phyloP scores from a whole-genome alignment of 2,113 vertebrate genomes.

The Anser brachyrhynchus region DNA sequence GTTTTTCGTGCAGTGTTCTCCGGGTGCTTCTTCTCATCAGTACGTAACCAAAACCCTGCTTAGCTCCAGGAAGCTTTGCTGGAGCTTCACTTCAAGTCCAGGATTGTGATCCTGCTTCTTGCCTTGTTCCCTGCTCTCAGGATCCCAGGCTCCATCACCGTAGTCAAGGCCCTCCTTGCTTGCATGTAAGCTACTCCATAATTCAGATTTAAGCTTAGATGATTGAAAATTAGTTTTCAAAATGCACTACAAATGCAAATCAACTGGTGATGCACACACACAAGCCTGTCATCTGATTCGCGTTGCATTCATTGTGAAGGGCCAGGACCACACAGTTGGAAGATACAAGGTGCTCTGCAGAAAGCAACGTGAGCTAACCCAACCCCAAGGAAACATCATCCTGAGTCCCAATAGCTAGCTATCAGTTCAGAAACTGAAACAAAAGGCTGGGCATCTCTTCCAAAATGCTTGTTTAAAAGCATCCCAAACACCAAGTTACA shows the following conservation, averaged over 20 bases:
- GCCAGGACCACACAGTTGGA: not conserved
- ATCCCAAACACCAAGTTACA: not conserved
- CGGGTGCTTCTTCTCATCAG: not conserved
- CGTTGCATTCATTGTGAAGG: not conserved
- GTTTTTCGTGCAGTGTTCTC: not conserved
- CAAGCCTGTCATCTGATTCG: not conserved
- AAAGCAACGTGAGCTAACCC: accelerated
- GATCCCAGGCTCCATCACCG: not conserved
- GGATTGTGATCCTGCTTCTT: not conserved
- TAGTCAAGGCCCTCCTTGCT: not conserved
- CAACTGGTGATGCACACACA: not conserved
- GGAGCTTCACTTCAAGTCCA: not conserved
- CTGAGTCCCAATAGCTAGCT: not conserved
- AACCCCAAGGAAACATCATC: not conserved
- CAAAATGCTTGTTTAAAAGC: not conserved
- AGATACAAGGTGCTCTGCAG: not conserved
- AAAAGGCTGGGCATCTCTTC: not conserved
- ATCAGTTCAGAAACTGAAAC: not conserved
- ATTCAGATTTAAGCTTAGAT: not conserved
- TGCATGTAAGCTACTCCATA: not conserved
- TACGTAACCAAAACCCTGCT: not conserved
- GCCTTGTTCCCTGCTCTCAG: not conserved
- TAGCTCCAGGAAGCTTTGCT: not conserved
- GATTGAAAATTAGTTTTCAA: not conserved
- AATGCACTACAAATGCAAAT: not conserved